Conservation (phyloP, 2,888 invertebrate genomes). For the Ceriagrion tenellum region DNA sequence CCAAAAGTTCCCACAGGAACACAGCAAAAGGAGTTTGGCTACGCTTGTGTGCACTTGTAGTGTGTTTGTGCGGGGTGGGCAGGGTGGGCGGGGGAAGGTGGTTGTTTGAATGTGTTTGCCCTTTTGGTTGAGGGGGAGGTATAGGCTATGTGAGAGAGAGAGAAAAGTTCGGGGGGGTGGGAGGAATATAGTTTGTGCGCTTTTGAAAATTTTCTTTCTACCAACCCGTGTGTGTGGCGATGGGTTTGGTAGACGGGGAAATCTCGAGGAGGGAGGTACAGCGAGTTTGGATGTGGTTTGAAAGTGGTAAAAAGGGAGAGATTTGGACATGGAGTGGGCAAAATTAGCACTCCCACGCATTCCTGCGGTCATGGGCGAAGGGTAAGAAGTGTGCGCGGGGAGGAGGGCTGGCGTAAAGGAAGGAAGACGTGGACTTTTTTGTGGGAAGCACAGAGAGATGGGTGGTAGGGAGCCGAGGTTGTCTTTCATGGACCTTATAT, state of each 20-base stretch:
- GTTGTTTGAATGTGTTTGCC: constrained; percentile 52
- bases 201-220: neutral
- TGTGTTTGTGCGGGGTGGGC: constrained; percentile 20
- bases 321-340: neutral
- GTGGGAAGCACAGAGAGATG: neutral
- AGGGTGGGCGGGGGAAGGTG: neutral
- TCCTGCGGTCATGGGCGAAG: constrained; percentile 24
- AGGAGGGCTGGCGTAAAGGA: constrained; percentile 17
- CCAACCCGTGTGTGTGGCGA: neutral
- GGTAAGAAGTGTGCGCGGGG: neutral
- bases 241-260: neutral
- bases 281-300: neutral
- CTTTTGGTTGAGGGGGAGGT: neutral
- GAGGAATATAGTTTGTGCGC: neutral
- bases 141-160: neutral
- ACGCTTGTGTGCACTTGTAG: constrained; percentile 38
- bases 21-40: constrained; percentile 52
- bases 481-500: neutral
- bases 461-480: constrained; percentile 1
- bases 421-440: constrained; percentile 29
- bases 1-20: constrained; percentile 47
- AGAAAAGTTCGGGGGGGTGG: neutral
- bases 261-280: neutral
- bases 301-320: neutral
- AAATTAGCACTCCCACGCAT: constrained; percentile 66